A percentile compares a stretch with the other conserved stretches of the same genome.
These are phyloP conservation scores for Alentia gelatinosa DNA, from an alignment of 2,888 invertebrate species.

Conservation along the genomic window DNA sequence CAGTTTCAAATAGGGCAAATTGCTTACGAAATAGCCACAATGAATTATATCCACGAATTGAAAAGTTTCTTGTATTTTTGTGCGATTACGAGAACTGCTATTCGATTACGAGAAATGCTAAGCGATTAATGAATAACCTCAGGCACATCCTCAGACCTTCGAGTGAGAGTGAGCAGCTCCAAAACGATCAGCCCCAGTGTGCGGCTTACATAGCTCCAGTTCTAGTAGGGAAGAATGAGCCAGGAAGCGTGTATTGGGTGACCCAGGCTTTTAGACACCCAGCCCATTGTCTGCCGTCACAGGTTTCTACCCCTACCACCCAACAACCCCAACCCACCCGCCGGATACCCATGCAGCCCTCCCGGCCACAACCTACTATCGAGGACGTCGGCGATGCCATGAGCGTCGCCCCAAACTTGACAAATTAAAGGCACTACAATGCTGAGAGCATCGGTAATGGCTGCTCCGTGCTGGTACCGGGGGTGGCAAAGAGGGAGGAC, in stretches of 20 bases:
- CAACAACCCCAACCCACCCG: too few relatives aligned
- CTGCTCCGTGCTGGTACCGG: not conserved
- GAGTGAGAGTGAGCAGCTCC: not conserved
- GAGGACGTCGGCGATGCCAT: not conserved
- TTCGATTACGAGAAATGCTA: too few relatives aligned
- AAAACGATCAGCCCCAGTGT: too few relatives aligned
- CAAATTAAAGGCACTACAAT: slow-evolving; percentile 43
- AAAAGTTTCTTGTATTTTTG: too few relatives aligned
- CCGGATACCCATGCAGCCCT: not conserved
- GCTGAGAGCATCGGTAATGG: slow-evolving; percentile 31
- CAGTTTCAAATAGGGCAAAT: too few relatives aligned
- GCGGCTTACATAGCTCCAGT: slow-evolving; percentile 3
- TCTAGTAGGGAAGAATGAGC: not conserved
- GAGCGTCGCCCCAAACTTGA: not conserved
- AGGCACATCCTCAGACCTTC: not conserved
- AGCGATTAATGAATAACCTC: not conserved
- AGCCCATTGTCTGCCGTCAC: not conserved
- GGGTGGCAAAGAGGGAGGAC: not conserved
- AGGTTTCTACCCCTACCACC: not conserved
- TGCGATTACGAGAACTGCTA: too few relatives aligned
- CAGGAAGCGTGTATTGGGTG: not conserved
- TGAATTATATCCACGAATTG: too few relatives aligned
- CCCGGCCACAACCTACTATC: not conserved
- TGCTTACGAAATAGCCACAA: too few relatives aligned
- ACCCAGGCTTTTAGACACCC: not conserved